Conservation (phyloP, 2,113 vertebrate species). For the Megalops atlanticus region DNA sequence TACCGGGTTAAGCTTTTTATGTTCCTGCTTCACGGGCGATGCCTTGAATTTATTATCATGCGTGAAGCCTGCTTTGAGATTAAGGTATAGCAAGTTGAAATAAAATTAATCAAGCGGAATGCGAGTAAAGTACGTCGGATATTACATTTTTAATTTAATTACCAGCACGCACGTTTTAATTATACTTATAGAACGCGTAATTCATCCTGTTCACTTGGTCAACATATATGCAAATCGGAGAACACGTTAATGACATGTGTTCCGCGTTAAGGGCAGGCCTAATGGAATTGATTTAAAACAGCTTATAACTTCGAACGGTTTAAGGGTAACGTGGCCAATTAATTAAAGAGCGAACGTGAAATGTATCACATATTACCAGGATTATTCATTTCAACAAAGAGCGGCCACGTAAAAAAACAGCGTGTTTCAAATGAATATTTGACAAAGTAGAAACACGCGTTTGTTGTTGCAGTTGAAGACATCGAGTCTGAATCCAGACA, state of each 20-base stretch:
- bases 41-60: neutral
- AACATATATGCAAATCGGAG: conserved; percentile 26
- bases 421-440: neutral
- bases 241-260: conserved; percentile 53
- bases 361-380: conserved; percentile 44
- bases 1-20: neutral
- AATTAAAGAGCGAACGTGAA: conserved; percentile 60
- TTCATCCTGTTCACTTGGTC: conserved; percentile 30
- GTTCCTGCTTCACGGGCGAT: neutral
- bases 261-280: conserved; percentile 53
- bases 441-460: neutral
- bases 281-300: conserved; percentile 63
- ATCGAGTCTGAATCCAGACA: neutral
- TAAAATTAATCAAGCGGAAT: conserved; percentile 34
- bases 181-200: conserved; percentile 33
- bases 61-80: neutral
- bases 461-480: neutral
- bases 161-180: conserved; percentile 33
- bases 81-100: conserved; percentile 29
- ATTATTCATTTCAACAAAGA: conserved; percentile 53
- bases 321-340: conserved; percentile 59
- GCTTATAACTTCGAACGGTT: conserved; percentile 59
- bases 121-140: conserved; percentile 17
- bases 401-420: neutral
- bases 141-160: conserved; percentile 36